phyloP scores from a whole-genome alignment of 2,113 vertebrate species.

The Cynoglossus semilaevis region DNA sequence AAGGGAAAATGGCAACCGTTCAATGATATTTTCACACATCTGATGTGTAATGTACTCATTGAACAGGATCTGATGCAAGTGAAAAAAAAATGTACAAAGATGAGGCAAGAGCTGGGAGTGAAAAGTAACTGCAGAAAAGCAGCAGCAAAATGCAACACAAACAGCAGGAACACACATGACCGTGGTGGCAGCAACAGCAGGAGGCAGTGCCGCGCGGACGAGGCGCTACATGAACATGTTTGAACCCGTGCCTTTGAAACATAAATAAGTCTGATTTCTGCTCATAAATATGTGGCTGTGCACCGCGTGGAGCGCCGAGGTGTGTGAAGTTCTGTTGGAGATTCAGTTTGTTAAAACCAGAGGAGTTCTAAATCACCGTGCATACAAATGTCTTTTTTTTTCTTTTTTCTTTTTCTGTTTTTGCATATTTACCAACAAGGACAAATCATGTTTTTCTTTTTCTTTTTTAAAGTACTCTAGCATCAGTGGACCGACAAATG shows the following conservation, averaged over 20 bases:
- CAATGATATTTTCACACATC: not conserved
- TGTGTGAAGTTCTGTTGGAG: constrained; percentile 12
- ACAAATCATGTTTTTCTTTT: too few relatives aligned
- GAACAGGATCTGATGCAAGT: not conserved
- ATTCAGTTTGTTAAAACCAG: not conserved
- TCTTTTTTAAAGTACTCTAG: too few relatives aligned
- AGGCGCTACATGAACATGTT: constrained; percentile 21
- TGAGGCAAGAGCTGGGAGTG: not conserved
- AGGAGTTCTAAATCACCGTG: too few relatives aligned
- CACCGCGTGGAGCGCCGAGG: constrained; percentile 6
- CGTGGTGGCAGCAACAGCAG: constrained; percentile 35
- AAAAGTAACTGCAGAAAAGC: constrained; percentile 7
- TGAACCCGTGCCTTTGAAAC: constrained; percentile 45
- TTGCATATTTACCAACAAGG: too few relatives aligned
- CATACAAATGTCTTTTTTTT: too few relatives aligned
- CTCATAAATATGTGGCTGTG: constrained; percentile 17
- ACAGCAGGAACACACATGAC: constrained; percentile 24
- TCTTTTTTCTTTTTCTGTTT: too few relatives aligned
- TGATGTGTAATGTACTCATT: constrained; percentile 11
- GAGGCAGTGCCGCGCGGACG: constrained; percentile 20
- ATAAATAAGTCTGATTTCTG: constrained; percentile 43
- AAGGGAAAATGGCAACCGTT: not conserved
- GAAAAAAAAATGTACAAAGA: not conserved
- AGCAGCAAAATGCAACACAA: constrained; percentile 3
- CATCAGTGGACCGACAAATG: too few relatives aligned